Conservation (phyloP, 37 sponge, comb jelly and placozoan genomes). For the Oopsacas minuta region DNA sequence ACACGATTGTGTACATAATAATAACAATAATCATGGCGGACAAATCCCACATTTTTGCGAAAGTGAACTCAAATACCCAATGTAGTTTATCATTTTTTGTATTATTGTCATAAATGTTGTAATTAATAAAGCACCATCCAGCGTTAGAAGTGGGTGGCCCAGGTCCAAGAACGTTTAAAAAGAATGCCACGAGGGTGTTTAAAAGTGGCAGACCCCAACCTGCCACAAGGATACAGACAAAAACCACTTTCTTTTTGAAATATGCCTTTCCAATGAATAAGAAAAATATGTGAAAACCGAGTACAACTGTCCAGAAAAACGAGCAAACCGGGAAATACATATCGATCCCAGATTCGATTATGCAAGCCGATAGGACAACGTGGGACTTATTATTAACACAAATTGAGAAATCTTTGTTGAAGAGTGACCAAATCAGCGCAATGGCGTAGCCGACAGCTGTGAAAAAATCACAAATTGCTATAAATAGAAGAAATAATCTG, state of each 20-base stretch:
- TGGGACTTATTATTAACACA: not conserved
- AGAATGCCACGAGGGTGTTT: not conserved
- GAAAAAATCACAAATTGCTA: constrained; percentile 4
- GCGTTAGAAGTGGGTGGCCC: not conserved
- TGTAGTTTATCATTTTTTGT: not conserved
- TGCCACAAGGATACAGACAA: not conserved
- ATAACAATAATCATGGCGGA: not conserved
- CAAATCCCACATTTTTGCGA: constrained; percentile 8
- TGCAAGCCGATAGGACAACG: not conserved
- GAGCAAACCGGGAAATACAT: not conserved
- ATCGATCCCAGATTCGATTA: not conserved
- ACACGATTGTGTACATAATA: not conserved
- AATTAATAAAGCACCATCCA: constrained; percentile 7
- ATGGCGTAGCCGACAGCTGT: not conserved
- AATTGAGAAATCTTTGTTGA: not conserved
- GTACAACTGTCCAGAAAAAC: not conserved
- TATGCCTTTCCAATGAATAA: not conserved
- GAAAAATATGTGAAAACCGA: not conserved
- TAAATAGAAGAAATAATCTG: constrained; percentile 3
- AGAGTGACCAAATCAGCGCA: not conserved
- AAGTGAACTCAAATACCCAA: not conserved
- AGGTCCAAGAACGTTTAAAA: not conserved
- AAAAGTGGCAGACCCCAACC: not conserved
- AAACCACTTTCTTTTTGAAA: not conserved
- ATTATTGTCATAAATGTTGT: not conserved